Conservation (phyloP, 2,888 invertebrate species). For the Ectemnius continuus region DNA sequence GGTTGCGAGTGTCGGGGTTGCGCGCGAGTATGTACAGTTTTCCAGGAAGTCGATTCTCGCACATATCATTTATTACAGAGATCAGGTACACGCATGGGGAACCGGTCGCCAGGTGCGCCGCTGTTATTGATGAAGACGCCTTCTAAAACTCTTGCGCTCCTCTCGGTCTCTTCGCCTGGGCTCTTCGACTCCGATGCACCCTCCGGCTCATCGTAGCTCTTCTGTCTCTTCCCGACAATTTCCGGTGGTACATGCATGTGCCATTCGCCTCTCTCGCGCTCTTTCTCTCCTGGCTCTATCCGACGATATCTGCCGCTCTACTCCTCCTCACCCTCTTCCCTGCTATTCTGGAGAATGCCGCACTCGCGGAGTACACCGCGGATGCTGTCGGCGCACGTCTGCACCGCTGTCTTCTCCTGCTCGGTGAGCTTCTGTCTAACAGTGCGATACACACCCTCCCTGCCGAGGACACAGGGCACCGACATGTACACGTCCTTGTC, state of each 20-base stretch:
- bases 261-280: not conserved
- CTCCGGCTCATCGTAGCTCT: too few species aligned
- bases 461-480: conserved; percentile 80
- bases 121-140: conserved; percentile 59
- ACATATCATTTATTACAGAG: conserved; percentile 55
- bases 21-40: conserved; percentile 38
- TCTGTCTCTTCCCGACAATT: conserved; percentile 19
- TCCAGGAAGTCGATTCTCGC: conserved; percentile 51
- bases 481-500: conserved; percentile 82
- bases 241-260: conserved; percentile 38
- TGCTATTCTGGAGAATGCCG: conserved; percentile 68
- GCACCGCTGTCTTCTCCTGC: conserved; percentile 67
- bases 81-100: conserved; percentile 42
- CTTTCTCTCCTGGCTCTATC: not conserved
- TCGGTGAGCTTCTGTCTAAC: conserved; percentile 79
- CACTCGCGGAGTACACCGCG: conserved; percentile 67
- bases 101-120: conserved; percentile 58
- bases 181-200: not conserved
- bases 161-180: conserved; percentile 15
- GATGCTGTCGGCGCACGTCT: conserved; percentile 69
- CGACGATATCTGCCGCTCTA: not conserved
- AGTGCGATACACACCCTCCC: conserved; percentile 78
- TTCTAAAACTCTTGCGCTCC: conserved; percentile 42
- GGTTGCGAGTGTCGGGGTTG: conserved; percentile 6
- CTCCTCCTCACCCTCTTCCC: conserved; percentile 25